Percentiles rank a stretch among this genome's conserved stretches.
Conservation (phyloP, 2,113 vertebrate species). For the Megalops atlanticus region DNA sequence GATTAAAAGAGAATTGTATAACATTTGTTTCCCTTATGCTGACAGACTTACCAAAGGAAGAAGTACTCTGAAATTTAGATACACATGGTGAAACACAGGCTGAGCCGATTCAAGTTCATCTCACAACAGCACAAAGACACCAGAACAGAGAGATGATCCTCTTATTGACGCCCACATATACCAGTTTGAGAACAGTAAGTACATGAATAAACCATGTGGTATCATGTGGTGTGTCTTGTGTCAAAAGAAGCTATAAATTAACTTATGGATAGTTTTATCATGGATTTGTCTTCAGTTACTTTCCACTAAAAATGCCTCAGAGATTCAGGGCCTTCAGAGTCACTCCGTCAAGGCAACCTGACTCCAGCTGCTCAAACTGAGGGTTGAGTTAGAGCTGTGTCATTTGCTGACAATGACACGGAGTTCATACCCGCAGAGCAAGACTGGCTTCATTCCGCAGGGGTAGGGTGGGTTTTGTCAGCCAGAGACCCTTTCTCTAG, state of each 20-base stretch:
- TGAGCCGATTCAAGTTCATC: not conserved
- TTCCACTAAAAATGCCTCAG: not conserved
- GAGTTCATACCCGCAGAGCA: too few species aligned
- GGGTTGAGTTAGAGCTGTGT: too few species aligned
- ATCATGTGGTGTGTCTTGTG: not conserved
- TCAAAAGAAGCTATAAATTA: not conserved
- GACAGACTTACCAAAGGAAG: not conserved
- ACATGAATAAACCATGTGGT: not conserved
- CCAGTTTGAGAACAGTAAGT: not conserved
- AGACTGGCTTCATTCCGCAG: too few species aligned
- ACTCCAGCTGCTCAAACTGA: too few species aligned
- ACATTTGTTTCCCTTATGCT: not conserved
- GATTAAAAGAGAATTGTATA: not conserved
- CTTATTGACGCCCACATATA: not conserved
- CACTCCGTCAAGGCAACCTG: too few species aligned
- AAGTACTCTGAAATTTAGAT: not conserved
- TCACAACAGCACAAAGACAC: not conserved
- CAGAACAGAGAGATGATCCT: not conserved
- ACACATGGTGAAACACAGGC: not conserved
- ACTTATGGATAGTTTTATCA: not conserved
- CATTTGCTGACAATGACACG: too few species aligned
- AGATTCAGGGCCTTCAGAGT: too few species aligned
- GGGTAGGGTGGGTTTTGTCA: too few species aligned
- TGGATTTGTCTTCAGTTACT: not conserved
- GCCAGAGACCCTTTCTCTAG: too few species aligned